Conservation (phyloP, 2,888 invertebrate genomes). For the Exephanes ischioxanthus region DNA sequence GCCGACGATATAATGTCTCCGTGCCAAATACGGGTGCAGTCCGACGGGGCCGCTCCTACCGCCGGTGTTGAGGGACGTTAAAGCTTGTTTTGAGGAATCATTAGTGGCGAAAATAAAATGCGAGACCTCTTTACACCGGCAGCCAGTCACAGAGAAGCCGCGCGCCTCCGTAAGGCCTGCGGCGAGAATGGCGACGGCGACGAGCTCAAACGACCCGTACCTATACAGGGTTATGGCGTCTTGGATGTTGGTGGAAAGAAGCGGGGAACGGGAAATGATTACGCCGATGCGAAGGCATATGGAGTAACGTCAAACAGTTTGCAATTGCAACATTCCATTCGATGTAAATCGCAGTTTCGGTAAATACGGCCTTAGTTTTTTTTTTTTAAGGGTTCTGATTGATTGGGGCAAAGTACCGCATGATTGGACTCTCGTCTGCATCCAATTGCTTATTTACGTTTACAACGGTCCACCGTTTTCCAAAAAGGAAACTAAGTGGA, state of each 20-base stretch:
- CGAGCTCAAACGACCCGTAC: constrained; percentile 7
- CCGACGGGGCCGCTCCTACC: constrained; percentile 42
- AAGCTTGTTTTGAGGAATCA: constrained; percentile 80
- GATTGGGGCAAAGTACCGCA: not conserved
- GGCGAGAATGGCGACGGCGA: constrained; percentile 39
- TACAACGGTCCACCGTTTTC: no score
- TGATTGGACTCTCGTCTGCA: not conserved
- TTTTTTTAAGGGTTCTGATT: not conserved
- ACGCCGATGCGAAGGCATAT: constrained; percentile 25
- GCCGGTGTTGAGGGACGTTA: constrained; percentile 71
- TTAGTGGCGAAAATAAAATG: constrained; percentile 73
- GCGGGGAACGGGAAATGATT: constrained; percentile 2
- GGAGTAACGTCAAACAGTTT: constrained; percentile 23
- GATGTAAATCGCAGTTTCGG: not conserved
- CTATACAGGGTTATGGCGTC: constrained; percentile 40
- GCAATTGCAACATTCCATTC: not conserved
- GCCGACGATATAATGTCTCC: constrained; percentile 75
- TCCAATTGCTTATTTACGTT: not conserved
- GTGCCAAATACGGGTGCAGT: constrained; percentile 77
- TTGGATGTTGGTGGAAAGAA: constrained; percentile 25
- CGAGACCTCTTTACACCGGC: constrained; percentile 57
- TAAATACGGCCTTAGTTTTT: not conserved
- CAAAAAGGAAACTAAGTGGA: no score
- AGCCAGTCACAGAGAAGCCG: constrained; percentile 48
- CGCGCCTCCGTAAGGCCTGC: constrained; percentile 52